Evolutionary conservation across 2,888 invertebrate genomes (phyloP).

Genomic region (Philonicus albiceps): DNA sequence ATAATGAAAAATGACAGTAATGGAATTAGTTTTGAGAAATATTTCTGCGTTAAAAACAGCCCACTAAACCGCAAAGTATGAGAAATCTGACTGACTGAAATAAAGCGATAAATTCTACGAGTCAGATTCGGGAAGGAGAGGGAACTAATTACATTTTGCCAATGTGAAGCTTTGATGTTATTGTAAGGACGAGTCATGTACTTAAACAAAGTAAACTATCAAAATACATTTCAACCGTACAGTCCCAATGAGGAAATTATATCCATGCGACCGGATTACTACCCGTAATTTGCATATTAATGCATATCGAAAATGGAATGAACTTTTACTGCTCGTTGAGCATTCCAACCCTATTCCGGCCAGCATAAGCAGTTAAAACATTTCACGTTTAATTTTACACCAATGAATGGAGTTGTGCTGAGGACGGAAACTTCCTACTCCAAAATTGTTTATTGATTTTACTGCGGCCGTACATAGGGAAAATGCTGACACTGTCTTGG

Average conservation of each 20-base stretch:
- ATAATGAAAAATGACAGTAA: neutral
- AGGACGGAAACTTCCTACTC: neutral
- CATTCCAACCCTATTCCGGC: neutral
- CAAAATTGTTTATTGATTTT: slow-evolving; percentile 27
- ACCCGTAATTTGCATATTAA: slow-evolving; percentile 11
- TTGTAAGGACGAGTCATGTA: neutral
- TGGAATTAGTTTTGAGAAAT: neutral
- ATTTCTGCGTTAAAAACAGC: neutral
- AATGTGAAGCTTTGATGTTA: neutral
- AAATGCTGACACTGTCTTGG: neutral
- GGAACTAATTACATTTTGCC: neutral
- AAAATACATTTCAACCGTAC: neutral
- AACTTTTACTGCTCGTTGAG: slow-evolving; percentile 17
- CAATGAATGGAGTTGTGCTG: neutral
- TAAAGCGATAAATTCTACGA: neutral
- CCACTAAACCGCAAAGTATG: neutral
- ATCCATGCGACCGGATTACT: neutral
- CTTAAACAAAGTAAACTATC: neutral
- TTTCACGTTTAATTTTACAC: slow-evolving; percentile 16
- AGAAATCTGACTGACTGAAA: neutral
- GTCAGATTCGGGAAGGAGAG: neutral
- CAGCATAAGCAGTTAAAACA: neutral
- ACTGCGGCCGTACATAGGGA: neutral
- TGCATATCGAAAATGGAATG: slow-evolving; percentile 20
- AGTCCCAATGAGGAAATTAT: neutral